A percentile compares a stretch with the other conserved stretches of the same genome.
These are phyloP conservation scores for Monodelphis domestica DNA, from an alignment of 2,797 vertebrate genomes.

Conservation along the genomic window DNA sequence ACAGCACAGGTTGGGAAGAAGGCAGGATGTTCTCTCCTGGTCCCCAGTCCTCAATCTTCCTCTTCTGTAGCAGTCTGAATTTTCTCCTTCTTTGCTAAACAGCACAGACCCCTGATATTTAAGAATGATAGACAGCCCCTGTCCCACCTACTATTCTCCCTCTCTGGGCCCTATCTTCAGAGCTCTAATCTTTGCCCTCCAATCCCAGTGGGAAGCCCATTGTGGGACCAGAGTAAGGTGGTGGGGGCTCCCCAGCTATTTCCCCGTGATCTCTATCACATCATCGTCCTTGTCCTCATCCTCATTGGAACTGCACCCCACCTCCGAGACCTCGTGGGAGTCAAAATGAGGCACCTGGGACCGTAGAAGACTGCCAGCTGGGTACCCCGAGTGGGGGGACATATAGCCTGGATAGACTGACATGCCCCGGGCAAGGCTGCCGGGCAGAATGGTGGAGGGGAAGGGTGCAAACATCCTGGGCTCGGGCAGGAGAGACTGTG, in stretches of 20 bases:
- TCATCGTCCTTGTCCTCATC: constrained; percentile 90
- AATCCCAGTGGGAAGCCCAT: constrained; percentile 49
- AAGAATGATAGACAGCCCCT: constrained; percentile 11
- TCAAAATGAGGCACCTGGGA: constrained; percentile 92
- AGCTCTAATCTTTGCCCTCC: constrained; percentile 65
- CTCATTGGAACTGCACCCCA: constrained; percentile 95
- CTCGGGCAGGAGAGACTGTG: constrained; percentile 93
- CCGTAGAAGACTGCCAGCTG: constrained; percentile 88
- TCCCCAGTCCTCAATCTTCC: constrained; percentile 79
- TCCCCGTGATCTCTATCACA: constrained; percentile 97
- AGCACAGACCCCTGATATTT: constrained; percentile 73
- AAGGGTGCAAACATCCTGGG: constrained; percentile 94
- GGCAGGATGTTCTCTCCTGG: constrained; percentile 71
- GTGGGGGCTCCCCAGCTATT: constrained; percentile 85
- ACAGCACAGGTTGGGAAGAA: constrained; percentile 67
- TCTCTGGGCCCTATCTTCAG: constrained; percentile 64
- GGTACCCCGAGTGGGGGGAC: constrained; percentile 87
- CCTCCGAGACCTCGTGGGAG: constrained; percentile 88
- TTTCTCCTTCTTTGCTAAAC: constrained; percentile 51
- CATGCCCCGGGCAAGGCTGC: constrained; percentile 89
- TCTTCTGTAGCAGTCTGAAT: constrained; percentile 54
- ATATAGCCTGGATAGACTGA: constrained; percentile 88
- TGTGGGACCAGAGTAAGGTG: constrained; percentile 58
- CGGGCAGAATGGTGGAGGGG: constrained; percentile 89
- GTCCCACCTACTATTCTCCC: constrained; percentile 34